phyloP scores from a whole-genome alignment of 2,113 vertebrate species.

The Euleptes europaea region DNA sequence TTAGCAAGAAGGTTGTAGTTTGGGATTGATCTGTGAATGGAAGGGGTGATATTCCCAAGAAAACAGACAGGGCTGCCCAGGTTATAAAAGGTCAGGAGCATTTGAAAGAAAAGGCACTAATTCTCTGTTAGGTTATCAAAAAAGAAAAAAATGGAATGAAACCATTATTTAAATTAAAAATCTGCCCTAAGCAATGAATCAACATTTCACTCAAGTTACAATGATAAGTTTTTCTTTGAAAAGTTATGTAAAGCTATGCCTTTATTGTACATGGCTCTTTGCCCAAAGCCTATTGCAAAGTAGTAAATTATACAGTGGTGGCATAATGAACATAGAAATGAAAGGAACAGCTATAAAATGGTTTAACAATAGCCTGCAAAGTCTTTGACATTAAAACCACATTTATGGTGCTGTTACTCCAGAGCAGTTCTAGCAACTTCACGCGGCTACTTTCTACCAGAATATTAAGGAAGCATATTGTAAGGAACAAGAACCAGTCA shows the following conservation, averaged over 20 bases:
- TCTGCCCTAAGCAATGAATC: not conserved
- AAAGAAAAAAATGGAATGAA: not conserved
- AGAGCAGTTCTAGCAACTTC: not conserved
- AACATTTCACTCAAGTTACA: slow-evolving; percentile 6
- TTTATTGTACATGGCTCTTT: slow-evolving; percentile 11
- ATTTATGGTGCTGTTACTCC: slow-evolving; percentile 5
- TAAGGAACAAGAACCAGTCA: not conserved
- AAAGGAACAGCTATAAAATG: slow-evolving; percentile 29
- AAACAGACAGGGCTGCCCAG: not conserved
- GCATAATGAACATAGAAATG: slow-evolving; percentile 20
- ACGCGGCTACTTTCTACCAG: not conserved
- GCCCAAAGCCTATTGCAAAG: slow-evolving; percentile 18
- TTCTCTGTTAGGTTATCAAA: not conserved
- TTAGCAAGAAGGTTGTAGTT: not conserved
- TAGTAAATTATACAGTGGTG: slow-evolving; percentile 20
- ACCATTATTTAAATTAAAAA: not conserved
- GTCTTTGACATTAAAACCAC: slow-evolving; percentile 17
- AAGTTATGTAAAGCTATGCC: slow-evolving; percentile 19
- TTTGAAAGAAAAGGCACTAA: not conserved
- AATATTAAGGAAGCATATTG: not conserved
- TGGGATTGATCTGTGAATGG: not conserved
- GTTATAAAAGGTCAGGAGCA: not conserved
- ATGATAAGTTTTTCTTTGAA: not conserved
- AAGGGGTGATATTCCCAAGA: not conserved
- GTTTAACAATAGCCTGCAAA: slow-evolving; percentile 23